Conservation (phyloP, 2,888 invertebrate species). For the Platycheirus albimanus region DNA sequence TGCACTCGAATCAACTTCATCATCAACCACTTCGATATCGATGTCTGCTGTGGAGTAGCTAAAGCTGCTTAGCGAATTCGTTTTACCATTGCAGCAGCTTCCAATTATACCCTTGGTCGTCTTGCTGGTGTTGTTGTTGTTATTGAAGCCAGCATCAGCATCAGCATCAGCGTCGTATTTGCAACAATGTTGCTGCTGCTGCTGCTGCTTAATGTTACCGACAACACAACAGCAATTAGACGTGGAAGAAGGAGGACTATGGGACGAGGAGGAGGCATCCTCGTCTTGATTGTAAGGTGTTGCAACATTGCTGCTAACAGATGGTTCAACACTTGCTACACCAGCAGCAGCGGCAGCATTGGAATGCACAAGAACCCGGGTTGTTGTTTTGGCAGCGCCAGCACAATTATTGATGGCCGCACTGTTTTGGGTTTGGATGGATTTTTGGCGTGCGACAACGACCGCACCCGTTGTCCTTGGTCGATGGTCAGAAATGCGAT, state of each 20-base stretch:
- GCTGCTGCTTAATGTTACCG: not conserved
- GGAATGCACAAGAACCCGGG: constrained; percentile 62
- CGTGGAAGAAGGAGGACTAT: constrained; percentile 78
- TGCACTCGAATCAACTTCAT: constrained; percentile 66
- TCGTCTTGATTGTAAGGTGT: constrained; percentile 17
- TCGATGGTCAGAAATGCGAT: constrained; percentile 46
- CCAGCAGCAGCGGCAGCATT: constrained; percentile 12
- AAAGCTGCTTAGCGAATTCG: constrained; percentile 75
- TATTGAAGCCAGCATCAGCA: constrained; percentile 77
- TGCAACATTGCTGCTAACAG: constrained; percentile 75
- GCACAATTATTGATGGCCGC: constrained; percentile 28
- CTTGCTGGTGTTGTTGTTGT: constrained; percentile 78
- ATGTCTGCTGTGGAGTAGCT: constrained; percentile 75
- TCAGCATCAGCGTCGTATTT: constrained; percentile 45
- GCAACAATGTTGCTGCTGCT: constrained; percentile 67
- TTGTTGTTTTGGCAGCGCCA: constrained; percentile 57
- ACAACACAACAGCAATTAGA: constrained; percentile 75
- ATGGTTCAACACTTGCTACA: constrained; percentile 55
- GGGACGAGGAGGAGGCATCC: constrained; percentile 29
- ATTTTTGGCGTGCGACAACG: constrained; percentile 49
- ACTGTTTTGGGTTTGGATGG: constrained; percentile 22
- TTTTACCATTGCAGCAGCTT: constrained; percentile 66
- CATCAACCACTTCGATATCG: constrained; percentile 76
- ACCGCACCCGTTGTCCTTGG: constrained; percentile 67
- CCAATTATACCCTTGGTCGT: constrained; percentile 71